Evolutionary conservation across 2,888 invertebrate species (phyloP), one percentile per base, ranked within the genome.

Genomic region (Celastrina argiolus): DNA sequence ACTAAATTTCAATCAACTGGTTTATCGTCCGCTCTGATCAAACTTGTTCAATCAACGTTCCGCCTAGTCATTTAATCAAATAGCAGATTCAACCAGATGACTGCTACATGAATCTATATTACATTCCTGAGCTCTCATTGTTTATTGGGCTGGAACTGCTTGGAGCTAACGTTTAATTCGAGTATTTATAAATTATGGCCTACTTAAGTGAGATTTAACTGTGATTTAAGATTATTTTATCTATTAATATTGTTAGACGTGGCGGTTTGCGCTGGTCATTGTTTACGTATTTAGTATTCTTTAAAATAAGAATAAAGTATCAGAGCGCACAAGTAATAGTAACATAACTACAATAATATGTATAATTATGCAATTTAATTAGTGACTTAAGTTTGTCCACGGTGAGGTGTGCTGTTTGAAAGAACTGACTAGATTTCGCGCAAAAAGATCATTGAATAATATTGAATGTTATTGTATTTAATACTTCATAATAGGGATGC

Each of bases 211-310:
- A 51, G 22, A 51, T 26, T 51, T 22, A 26, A 26, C 51, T 51
- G 51, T 51, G 51, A 51, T 51, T 51, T 51, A 22, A 51, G 22
- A 51, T 51, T 51, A 26, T 51, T 51, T 51, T 51, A 51, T 51
- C 12, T 51, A 51, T 36, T 36, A 36, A 36, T n/a, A n/a, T 51
- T 12, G 22, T 12, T 51, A 45, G 10, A 22, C 22, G 22, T 51
- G 12, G 22, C 1, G 22, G 12, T 51, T 51, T 51, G 26, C 51
- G 22, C 22, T 22, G 51, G 22, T 51, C 22, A 22, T 51, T 22
- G 10, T 22, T 51, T 22, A 51, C 2, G 22, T 22, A 22, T 18
- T 22, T 22, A 51, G 10, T 12, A 22, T 22, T 22, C 18, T 18
- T 51, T 51, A 3, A 51, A 18, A 18, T 45, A 45, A 51, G 51